Evolutionary conservation across 64 coral and sea anemone genomes (phyloP), one percentile per base, ranked within the genome.

Genomic region (Actinia tenebrosa): DNA sequence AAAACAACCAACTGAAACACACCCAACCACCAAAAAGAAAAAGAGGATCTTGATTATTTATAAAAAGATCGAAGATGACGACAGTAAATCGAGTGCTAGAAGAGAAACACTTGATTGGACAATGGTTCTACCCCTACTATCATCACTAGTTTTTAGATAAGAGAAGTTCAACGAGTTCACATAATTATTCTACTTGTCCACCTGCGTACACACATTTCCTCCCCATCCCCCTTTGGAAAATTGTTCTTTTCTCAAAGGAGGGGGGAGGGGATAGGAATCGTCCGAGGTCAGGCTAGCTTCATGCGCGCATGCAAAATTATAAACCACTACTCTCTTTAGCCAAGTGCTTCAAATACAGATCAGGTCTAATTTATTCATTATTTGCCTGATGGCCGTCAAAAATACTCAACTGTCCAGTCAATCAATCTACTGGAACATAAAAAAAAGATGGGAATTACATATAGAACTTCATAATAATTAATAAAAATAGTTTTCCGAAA

Each of bases 11-110:
- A 79, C 77, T 14, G 45, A 17, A 26, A 42, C 27, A 47, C 27
- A 5, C 3, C 27, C 45, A 79, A 17, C 77, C 30, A 79, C 77
- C 2, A 79, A 79, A 45, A 42, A 79, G 30, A 79, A 79, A 79
- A 79, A 79, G 77, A 79, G 77, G 26, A 79, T 79, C 16, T 11
- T 79, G 10, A 79, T 79, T 79, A 79, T 79, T 45, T 79, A 79
- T 79, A 79, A 79, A 27, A 79, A 79, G 14, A 79, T 79, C 45
- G 77, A 79, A 16, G 77, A 79, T 27, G 77, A 79, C 7, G 77
- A 44, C 16, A 47, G 3, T 20, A 79, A 42, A 16, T 79, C 77
- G 27, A 45, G 77, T 17, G 22, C 77, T 17, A 44, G 7, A 37
- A 79, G 9, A 45, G 44, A 11, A 44, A 47, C 2, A 79, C n/a